Conservation (phyloP, 2,888 invertebrate species). For the Hetaerina titia region DNA sequence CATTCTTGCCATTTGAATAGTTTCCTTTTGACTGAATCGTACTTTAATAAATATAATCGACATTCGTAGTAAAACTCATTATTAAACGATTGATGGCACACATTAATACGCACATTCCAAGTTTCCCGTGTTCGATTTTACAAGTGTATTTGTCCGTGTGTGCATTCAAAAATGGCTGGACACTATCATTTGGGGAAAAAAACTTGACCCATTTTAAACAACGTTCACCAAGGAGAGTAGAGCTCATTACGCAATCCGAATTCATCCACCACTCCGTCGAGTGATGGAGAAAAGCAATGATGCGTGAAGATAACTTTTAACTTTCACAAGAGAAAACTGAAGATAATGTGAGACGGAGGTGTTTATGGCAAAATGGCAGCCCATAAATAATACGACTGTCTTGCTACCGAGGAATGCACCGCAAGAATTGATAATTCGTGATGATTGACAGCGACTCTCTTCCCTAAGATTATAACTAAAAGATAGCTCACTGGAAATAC, state of each 20-base stretch:
- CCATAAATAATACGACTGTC: not conserved
- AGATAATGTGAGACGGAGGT: not conserved
- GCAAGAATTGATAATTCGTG: not conserved
- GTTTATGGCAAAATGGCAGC: not conserved
- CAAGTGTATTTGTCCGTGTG: too few relatives aligned
- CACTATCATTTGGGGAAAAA: not conserved
- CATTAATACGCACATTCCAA: too few relatives aligned
- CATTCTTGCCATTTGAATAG: too few relatives aligned
- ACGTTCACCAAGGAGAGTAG: not conserved
- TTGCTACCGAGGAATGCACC: not conserved
- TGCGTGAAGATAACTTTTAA: slow-evolving; percentile 3
- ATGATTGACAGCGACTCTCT: not conserved
- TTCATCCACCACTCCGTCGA: not conserved
- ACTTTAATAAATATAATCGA: too few relatives aligned
- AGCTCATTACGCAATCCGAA: not conserved
- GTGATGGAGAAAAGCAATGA: not conserved
- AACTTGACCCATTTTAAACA: not conserved
- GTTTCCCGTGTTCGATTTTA: too few relatives aligned
- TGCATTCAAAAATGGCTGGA: not conserved
- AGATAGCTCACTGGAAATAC: too few relatives aligned
- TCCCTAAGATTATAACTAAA: not conserved
- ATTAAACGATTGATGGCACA: too few relatives aligned
- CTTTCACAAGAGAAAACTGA: not conserved
- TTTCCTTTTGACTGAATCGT: too few relatives aligned
- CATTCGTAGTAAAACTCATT: too few relatives aligned